phyloP scores from a whole-genome alignment of 2,113 vertebrate species.

The Cryptomyrus ogoouensis region DNA sequence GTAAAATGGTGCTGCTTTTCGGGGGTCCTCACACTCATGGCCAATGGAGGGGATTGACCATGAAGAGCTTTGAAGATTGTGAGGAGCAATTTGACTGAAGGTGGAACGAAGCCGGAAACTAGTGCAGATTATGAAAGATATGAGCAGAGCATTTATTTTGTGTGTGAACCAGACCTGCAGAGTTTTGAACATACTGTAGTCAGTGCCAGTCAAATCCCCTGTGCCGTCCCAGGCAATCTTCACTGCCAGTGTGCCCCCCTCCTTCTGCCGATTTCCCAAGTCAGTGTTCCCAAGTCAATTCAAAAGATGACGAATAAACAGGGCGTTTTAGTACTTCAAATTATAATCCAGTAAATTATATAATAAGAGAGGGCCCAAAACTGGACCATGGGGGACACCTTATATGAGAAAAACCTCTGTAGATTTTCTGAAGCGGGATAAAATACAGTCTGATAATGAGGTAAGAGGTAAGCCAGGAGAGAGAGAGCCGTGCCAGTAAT shows the following conservation, averaged over 20 bases:
- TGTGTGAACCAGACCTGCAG: neutral
- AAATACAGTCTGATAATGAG: neutral
- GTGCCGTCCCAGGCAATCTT: neutral
- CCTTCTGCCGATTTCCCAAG: neutral
- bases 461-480: neutral
- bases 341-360: neutral
- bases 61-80: neutral
- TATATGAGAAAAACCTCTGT: neutral
- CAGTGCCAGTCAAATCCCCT: neutral
- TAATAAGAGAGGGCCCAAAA: neutral
- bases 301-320: neutral
- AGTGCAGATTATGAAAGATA: neutral
- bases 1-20: neutral
- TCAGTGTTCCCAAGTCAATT: neutral
- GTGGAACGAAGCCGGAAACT: neutral
- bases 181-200: neutral
- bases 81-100: neutral
- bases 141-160: neutral
- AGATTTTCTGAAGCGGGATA: neutral
- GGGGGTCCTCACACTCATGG: neutral
- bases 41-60: neutral
- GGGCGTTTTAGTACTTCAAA: neutral
- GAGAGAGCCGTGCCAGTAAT: neutral
- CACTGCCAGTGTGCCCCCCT: neutral
- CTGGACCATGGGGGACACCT: neutral